Conservation (phyloP, 2,113 vertebrate genomes). For the Lynx canadensis region DNA sequence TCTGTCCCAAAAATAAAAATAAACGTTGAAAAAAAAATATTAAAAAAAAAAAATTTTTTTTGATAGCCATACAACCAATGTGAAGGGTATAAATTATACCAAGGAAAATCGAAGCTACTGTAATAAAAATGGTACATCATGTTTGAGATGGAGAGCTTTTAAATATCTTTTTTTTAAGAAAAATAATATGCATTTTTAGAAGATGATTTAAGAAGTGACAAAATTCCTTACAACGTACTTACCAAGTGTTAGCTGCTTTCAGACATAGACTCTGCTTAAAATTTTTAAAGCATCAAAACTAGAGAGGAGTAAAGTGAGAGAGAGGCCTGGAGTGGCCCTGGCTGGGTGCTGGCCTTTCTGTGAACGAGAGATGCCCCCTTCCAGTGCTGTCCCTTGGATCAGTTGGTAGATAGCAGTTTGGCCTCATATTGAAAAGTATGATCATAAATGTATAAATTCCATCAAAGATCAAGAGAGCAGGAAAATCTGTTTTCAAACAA, state of each 20-base stretch:
- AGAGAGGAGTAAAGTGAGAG: background rate
- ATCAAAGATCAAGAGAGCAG: constrained; percentile 11
- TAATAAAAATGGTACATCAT: background rate
- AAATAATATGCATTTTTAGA: background rate
- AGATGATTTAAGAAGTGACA: background rate
- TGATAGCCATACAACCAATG: background rate
- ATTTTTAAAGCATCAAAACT: background rate
- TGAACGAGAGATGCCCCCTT: background rate
- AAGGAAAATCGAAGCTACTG: background rate
- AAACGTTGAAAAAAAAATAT: too few species aligned
- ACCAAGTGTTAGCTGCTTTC: background rate
- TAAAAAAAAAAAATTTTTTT: background rate
- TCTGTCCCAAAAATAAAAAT: too few species aligned
- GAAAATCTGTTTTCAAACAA: constrained; percentile 9
- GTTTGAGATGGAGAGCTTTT: constrained; percentile 11
- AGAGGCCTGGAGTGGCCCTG: background rate
- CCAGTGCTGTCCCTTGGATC: background rate
- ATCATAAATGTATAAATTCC: background rate
- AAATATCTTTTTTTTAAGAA: background rate
- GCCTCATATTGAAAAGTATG: background rate
- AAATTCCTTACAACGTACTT: background rate
- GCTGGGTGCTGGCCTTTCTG: background rate
- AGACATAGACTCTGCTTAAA: background rate
- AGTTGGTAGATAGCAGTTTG: background rate
- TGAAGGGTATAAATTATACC: constrained; percentile 30